A percentile compares a stretch with the other conserved stretches of the same genome.
Conservation (phyloP, 2,888 invertebrate genomes). For the Drymonia ruficornis region DNA sequence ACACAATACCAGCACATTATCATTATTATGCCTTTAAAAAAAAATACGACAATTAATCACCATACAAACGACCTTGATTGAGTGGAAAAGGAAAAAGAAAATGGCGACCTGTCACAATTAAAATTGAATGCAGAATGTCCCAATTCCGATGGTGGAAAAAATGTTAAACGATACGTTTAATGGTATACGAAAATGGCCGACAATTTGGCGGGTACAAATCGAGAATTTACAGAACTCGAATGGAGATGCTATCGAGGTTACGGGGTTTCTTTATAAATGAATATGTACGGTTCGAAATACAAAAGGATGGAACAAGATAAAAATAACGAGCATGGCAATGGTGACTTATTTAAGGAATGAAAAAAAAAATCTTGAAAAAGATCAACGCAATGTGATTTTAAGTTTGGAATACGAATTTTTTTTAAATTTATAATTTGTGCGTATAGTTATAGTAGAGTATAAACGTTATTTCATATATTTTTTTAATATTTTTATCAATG, state of each 20-base stretch:
- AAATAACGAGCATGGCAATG: not conserved
- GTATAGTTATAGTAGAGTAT: no score
- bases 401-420: no score
- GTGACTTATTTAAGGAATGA: no score
- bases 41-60: no score
- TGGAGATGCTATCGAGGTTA: not conserved
- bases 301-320: not conserved
- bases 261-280: not conserved
- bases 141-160: not conserved
- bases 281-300: not conserved
- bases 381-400: no score
- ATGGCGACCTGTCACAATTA: not conserved
- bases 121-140: constrained; percentile 1
- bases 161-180: not conserved
- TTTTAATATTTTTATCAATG: no score
- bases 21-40: no score
- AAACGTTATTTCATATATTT: no score
- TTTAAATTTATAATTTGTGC: no score
- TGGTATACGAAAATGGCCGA: constrained; percentile 3
- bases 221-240: constrained; percentile 3
- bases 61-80: not conserved
- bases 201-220: constrained; percentile 3
- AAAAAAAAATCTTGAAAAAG: no score
- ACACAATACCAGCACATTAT: no score
- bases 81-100: not conserved